Conservation (phyloP, 2,113 vertebrate species). For the Asarcornis scutulata region DNA sequence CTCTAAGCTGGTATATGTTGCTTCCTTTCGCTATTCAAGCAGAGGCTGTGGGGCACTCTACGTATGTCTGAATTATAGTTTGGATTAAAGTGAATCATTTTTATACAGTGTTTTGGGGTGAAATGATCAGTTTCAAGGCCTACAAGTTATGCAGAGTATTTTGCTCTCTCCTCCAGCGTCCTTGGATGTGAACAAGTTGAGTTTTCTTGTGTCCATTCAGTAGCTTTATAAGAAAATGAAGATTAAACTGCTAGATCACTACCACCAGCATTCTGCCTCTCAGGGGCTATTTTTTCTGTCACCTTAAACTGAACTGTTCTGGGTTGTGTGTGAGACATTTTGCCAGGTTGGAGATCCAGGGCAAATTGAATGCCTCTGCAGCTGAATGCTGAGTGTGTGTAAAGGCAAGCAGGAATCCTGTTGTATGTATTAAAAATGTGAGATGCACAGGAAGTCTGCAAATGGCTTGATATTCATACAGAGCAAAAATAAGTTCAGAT, state of each 20-base stretch:
- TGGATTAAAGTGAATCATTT: background rate
- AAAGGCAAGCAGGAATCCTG: background rate
- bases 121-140: background rate
- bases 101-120: background rate
- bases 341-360: background rate
- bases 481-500: background rate
- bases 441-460: background rate
- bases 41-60: background rate
- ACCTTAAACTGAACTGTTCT: background rate
- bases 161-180: background rate
- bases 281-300: background rate
- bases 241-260: background rate
- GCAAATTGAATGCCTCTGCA: background rate
- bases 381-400: background rate
- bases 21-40: background rate
- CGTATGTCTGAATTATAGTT: background rate
- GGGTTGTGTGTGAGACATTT: background rate
- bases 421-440: background rate
- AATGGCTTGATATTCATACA: background rate
- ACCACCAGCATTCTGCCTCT: background rate
- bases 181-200: background rate
- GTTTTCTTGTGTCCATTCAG: background rate
- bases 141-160: background rate
- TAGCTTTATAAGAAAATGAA: background rate
- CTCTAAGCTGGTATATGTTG: background rate